These are phyloP conservation scores for Cosmorhoe ocellata DNA, from an alignment of 2,888 invertebrate genomes.

Conservation along the genomic window DNA sequence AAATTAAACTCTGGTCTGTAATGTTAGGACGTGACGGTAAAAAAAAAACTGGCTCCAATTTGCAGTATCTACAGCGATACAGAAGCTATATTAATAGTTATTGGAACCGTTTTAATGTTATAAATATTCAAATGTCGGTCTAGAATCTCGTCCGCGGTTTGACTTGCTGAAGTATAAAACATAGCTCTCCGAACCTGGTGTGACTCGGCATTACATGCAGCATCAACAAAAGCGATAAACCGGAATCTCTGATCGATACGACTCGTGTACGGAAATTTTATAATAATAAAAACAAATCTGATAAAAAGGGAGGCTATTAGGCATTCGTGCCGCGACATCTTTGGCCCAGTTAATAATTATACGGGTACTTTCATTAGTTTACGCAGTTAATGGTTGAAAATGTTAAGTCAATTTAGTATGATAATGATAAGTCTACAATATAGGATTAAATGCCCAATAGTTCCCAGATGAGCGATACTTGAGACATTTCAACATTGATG, in stretches of 20 bases:
- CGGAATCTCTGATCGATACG: slow-evolving; percentile 72
- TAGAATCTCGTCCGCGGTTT: not conserved
- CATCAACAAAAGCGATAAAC: slow-evolving; percentile 70
- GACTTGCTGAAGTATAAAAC: not conserved
- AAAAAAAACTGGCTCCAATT: not conserved
- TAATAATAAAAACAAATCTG: slow-evolving; percentile 58
- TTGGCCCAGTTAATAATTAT: slow-evolving; percentile 77
- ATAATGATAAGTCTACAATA: slow-evolving; percentile 80
- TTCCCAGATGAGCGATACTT: slow-evolving; percentile 74
- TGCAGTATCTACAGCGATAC: not conserved
- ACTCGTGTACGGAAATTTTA: slow-evolving; percentile 65
- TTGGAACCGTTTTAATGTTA: not conserved
- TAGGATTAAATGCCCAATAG: slow-evolving; percentile 84
- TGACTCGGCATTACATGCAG: slow-evolving; percentile 62
- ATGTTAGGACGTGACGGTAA: not conserved
- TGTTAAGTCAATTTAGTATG: slow-evolving; percentile 82
- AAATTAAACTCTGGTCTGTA: not conserved
- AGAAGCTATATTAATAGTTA: not conserved
- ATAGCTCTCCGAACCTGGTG: slow-evolving; percentile 34
- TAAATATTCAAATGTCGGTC: not conserved
- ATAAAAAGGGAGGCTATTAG: slow-evolving; percentile 79
- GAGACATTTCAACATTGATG: slow-evolving; percentile 45
- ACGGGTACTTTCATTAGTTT: slow-evolving; percentile 77
- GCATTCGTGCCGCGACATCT: slow-evolving; percentile 80
- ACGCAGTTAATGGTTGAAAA: slow-evolving; percentile 81